Conservation (phyloP, 2,888 invertebrate species). For the Orthonychiurus folsomi region DNA sequence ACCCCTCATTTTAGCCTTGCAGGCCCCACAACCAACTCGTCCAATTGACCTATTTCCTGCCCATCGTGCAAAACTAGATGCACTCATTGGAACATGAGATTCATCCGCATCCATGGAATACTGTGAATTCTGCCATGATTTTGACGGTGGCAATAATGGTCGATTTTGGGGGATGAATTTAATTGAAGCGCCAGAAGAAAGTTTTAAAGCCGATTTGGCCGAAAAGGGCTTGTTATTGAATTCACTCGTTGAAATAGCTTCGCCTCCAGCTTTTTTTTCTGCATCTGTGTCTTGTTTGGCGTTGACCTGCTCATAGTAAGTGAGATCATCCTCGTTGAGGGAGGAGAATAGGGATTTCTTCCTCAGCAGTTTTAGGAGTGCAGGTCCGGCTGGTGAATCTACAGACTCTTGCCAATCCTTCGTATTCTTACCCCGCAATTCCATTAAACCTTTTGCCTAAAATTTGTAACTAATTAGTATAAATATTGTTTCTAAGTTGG, state of each 20-base stretch:
- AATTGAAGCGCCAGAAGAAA: no score
- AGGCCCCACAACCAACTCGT: constrained; percentile 23
- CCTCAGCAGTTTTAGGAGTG: constrained; percentile 19
- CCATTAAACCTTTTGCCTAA: background rate
- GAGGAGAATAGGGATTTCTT: constrained; percentile 18
- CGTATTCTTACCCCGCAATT: background rate
- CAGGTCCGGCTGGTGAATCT: no score
- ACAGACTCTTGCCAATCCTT: no score
- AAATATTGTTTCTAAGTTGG: no score
- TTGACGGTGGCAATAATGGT: background rate
- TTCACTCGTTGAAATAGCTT: no score
- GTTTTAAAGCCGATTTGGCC: no score
- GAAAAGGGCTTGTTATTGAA: no score
- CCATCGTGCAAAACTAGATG: background rate
- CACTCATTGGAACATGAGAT: background rate
- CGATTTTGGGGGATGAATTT: no score
- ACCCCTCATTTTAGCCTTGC: constrained; percentile 22
- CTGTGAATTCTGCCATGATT: background rate
- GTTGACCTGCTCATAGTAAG: no score
- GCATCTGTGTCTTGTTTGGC: no score
- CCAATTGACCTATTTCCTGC: constrained; percentile 2
- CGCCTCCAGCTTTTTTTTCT: no score
- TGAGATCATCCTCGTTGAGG: constrained; percentile 17
- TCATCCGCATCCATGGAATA: background rate
- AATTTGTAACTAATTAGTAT: background rate